Evolutionary conservation across 1,140 invertebrate genomes (phyloP), one percentile per base, ranked within the genome.

Genomic region (Mercenaria mercenaria): DNA sequence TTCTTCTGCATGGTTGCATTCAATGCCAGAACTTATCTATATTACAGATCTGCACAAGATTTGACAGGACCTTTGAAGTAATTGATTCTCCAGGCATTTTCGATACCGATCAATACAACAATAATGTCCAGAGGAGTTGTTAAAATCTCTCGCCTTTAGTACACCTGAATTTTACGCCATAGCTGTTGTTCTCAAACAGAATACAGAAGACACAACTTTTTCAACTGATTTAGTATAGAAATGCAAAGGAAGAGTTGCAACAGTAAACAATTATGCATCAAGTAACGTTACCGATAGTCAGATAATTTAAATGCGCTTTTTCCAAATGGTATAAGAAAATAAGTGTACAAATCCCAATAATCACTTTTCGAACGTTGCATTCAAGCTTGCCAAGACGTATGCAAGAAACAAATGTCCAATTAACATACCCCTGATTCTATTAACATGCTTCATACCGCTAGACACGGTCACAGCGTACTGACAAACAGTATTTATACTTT

Each of bases 71-170:
- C 13, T 1, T 83, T 13, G 81, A 67, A n/a, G 64, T 85, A 34
- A 47, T 85, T 15, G 83, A 85, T 29, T 74, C 83, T 11, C 83
- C 83, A n/a, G 83, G 83, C 15, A 18, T 85, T 15, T 85, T 85
- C 56, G 83, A 85, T 59, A 72, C 83, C 39, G 50, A 41, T 41
- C 64, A 76, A 37, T 43, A 76, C 41, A 41, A 85, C 23, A 69
- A 20, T 0, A 34, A 26, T 1, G 50, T 85, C 23, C 43, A 23
- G 15, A 76, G 34, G 83, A 85, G 64, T 41, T 85, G 15, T 37
- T 69, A 26, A 85, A 74, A 85, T 26, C 39, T 37, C 8, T 34
- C 23, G 64, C 29, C 10, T 11, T 76, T 20, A 34, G 41, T 29
- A 56, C 64, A 13, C 83, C 83, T 52, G 83, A 67, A 43, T 85